Evolutionary conservation across 2,888 invertebrate species (phyloP).

Genomic region (Chironomus tentans): DNA sequence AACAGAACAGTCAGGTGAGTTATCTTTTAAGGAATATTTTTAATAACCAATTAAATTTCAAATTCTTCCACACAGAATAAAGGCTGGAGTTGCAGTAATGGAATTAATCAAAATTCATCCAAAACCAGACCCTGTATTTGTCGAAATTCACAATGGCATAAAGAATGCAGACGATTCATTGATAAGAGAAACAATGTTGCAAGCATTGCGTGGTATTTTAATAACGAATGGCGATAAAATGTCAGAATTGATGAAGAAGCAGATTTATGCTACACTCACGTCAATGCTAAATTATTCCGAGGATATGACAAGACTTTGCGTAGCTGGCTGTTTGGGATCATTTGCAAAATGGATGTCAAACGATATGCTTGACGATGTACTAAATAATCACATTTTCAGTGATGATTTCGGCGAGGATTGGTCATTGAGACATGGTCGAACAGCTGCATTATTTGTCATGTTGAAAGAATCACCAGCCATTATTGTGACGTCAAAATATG

Average conservation of each 20-base stretch:
- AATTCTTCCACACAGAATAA: constrained; percentile 53
- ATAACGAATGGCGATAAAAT: constrained; percentile 81
- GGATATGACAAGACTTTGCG: constrained; percentile 69
- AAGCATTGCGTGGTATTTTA: constrained; percentile 78
- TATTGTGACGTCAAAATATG: constrained; percentile 54
- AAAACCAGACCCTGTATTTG: constrained; percentile 88
- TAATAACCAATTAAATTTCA: too few relatives aligned
- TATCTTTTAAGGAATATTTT: not conserved
- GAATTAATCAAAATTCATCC: constrained; percentile 86
- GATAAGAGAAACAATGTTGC: constrained; percentile 84
- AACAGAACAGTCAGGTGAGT: constrained; percentile 61
- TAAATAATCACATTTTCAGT: constrained; percentile 65
- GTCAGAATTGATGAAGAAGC: constrained; percentile 68
- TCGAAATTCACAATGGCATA: constrained; percentile 80
- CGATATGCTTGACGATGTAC: constrained; percentile 62
- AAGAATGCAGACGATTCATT: constrained; percentile 76
- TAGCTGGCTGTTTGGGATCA: constrained; percentile 81
- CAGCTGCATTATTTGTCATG: constrained; percentile 74
- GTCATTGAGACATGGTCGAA: constrained; percentile 70
- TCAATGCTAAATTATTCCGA: constrained; percentile 63
- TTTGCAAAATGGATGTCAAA: constrained; percentile 64
- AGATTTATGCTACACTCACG: constrained; percentile 59
- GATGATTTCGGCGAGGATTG: constrained; percentile 56
- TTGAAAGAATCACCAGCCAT: constrained; percentile 71
- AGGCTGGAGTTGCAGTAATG: constrained; percentile 80